Conservation (phyloP, 2,113 vertebrate genomes). For the Lepus timidus region DNA sequence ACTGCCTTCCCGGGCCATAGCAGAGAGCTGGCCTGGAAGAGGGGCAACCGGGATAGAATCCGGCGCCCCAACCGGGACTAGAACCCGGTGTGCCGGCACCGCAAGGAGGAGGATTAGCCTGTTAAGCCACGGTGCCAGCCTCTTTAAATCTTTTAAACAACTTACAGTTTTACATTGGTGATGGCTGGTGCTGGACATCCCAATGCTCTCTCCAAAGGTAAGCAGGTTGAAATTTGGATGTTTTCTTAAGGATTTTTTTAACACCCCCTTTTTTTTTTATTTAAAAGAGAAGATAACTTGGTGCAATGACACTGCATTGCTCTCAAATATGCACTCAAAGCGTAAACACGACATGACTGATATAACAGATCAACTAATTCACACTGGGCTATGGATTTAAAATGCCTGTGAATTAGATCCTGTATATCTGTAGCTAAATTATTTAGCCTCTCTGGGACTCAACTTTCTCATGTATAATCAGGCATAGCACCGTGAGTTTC, state of each 20-base stretch:
- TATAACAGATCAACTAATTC: not conserved
- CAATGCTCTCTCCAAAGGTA: not conserved
- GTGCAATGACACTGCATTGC: not conserved
- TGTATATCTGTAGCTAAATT: conserved; percentile 37
- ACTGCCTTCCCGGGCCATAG: no score
- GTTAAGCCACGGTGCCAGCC: no score
- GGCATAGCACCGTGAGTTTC: not conserved
- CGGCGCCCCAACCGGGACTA: no score
- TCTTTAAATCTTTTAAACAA: not conserved
- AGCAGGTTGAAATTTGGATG: conserved; percentile 3
- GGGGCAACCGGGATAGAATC: no score
- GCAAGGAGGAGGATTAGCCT: no score
- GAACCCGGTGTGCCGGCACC: no score
- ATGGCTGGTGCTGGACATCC: not conserved
- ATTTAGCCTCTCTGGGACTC: conserved; percentile 36
- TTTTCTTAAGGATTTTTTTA: conserved; percentile 1
- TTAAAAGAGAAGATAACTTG: not conserved
- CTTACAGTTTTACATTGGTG: not conserved
- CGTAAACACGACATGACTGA: no score
- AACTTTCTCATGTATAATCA: conserved; percentile 38
- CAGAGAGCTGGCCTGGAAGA: no score
- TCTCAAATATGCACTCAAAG: not conserved
- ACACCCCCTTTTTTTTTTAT: not conserved
- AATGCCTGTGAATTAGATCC: not conserved
- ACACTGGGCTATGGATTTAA: not conserved